Conservation (phyloP, 2,888 invertebrate species). For the Eupeodes latifasciatus region DNA sequence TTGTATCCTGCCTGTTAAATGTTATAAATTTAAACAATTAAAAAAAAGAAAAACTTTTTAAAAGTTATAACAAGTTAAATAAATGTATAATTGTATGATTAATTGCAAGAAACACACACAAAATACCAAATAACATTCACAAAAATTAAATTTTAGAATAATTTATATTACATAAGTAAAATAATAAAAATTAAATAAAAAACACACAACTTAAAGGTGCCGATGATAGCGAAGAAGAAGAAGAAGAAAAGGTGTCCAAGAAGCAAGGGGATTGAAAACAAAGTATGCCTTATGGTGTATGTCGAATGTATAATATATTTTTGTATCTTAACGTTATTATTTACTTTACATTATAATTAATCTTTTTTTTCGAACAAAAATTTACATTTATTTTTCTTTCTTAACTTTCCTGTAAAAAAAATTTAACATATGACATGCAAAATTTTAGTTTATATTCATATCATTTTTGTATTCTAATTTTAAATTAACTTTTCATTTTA, state of each 20-base stretch:
- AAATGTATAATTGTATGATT: slow-evolving; percentile 60
- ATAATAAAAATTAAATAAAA: slow-evolving; percentile 24
- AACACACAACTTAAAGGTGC: slow-evolving; percentile 47
- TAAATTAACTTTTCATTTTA: slow-evolving; percentile 43
- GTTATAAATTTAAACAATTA: slow-evolving; percentile 18
- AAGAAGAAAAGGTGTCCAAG: neutral
- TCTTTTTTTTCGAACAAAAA: slow-evolving; percentile 34
- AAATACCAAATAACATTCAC: slow-evolving; percentile 76
- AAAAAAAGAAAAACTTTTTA: slow-evolving; percentile 17
- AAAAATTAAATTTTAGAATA: slow-evolving; percentile 72
- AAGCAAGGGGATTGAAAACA: slow-evolving; percentile 15
- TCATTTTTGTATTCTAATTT: slow-evolving; percentile 41
- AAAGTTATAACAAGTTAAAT: slow-evolving; percentile 46
- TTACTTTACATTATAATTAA: slow-evolving; percentile 36
- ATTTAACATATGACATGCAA: neutral
- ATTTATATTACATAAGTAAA: slow-evolving; percentile 71
- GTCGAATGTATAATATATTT: slow-evolving; percentile 42
- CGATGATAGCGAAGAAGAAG: slow-evolving; percentile 8
- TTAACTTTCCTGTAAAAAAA: neutral
- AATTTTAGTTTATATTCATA: slow-evolving; percentile 35
- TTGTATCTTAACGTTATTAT: slow-evolving; percentile 16
- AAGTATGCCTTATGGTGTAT: slow-evolving; percentile 31
- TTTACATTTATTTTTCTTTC: neutral
- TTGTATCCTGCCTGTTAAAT: slow-evolving; percentile 49
- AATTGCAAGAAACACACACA: slow-evolving; percentile 51